These are phyloP conservation scores for Neotoxoptera formosana DNA, from an alignment of 1,140 invertebrate genomes.

Conservation along the genomic window DNA sequence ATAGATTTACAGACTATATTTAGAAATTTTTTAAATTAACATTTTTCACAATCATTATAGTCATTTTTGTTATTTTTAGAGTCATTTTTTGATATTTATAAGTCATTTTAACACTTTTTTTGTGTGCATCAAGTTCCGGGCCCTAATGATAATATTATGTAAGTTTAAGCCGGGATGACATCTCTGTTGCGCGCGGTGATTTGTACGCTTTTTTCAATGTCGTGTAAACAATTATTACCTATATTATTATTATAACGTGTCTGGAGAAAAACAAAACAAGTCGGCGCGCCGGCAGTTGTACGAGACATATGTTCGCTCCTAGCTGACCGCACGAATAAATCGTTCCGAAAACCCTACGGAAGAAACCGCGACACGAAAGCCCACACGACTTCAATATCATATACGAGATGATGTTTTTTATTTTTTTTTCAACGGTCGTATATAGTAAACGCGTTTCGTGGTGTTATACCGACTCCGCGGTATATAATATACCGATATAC, in stretches of 20 bases:
- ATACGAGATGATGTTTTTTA: background rate
- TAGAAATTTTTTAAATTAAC: too few species aligned
- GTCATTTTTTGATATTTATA: too few species aligned
- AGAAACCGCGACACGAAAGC: background rate
- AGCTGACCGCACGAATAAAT: background rate
- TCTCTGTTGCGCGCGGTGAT: background rate
- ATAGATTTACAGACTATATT: too few species aligned
- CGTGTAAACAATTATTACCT: constrained; percentile 20
- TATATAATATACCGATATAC: too few species aligned
- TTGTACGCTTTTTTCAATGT: constrained; percentile 25
- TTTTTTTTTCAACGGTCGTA: constrained; percentile 4
- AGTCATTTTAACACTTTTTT: too few species aligned
- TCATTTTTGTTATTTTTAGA: too few species aligned
- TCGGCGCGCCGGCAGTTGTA: background rate
- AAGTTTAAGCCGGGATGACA: background rate
- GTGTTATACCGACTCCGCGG: background rate
- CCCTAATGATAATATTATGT: too few species aligned
- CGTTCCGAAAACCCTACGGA: background rate
- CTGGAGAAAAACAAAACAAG: constrained; percentile 15
- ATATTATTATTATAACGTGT: constrained; percentile 21
- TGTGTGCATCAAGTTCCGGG: too few species aligned
- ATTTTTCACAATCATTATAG: too few species aligned
- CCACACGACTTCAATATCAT: constrained; percentile 26
- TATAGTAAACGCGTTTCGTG: too few species aligned
- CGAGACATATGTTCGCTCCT: constrained; percentile 15